phyloP scores from a whole-genome alignment of 2,113 vertebrate species.

The Muntiacus muntjak region DNA sequence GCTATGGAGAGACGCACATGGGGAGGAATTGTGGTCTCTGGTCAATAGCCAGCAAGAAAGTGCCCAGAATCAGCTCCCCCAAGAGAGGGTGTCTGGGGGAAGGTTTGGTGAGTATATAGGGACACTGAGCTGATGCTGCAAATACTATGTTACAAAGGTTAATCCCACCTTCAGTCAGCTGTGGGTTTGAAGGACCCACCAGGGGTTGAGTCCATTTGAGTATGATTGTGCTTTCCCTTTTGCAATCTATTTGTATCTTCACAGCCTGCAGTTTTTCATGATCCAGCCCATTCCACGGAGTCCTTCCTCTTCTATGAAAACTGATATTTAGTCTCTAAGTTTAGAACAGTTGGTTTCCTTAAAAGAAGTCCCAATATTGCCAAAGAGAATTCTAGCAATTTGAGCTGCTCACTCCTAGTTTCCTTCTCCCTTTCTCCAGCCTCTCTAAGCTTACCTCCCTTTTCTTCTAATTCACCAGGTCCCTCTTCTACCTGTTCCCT shows the following conservation, averaged over 20 bases:
- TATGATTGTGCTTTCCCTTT: not conserved
- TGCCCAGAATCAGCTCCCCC: not conserved
- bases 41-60: not conserved
- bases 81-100: not conserved
- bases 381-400: not conserved
- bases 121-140: not conserved
- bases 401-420: not conserved
- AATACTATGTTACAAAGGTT: not conserved
- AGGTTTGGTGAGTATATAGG: not conserved
- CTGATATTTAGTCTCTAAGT: not conserved
- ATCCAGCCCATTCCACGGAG: not conserved
- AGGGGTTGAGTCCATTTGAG: not conserved
- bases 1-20: not conserved
- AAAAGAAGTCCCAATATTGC: not conserved
- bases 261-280: not conserved
- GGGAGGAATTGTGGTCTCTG: not conserved
- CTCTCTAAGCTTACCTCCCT: not conserved
- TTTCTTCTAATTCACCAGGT: not conserved
- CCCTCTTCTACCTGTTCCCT: not conserved
- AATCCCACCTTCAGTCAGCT: not conserved
- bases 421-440: not conserved
- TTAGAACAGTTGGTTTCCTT: not conserved
- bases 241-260: not conserved
- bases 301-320: not conserved
- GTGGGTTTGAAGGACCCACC: not conserved